Evolutionary conservation across 2,113 vertebrate genomes (phyloP), one percentile per base, ranked within the genome.

Genomic region (Heterotilapia buettikoferi): DNA sequence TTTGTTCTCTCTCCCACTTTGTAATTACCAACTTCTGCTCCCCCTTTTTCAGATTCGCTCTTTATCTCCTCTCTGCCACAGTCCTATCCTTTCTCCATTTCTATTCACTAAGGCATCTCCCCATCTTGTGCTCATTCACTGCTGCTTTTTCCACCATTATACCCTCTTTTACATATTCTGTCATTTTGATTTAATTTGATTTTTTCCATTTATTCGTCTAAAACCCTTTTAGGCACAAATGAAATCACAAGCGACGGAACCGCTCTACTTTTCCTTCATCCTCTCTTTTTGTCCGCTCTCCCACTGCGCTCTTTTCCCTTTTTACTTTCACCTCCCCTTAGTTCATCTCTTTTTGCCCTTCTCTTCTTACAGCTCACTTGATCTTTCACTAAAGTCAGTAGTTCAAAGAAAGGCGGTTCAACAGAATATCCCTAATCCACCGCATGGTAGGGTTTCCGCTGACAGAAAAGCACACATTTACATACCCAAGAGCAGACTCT

Each of bases 1-100:
- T 89, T 93, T 91, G 76, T 91, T 91, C 89, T 82, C 82, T 56
- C 84, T 82, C 45, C 52, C 56, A 40, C 81, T 91, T 88, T 84
- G 80, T 92, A 93, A 93, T 93, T 93, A 91, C 87, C 89, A 91
- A 93, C 87, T 90, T 89, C 56, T 66, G 63, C 82, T 68, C 13
- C 56, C 9, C 4, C 21, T 83, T 52, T 79, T 82, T 88, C 63
- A 80, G 19, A 79, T 85, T 89, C 78, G 5, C 82, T 79, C 90
- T 91, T 82, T 90, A 90, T 90, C 87, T 91, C 73, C 47, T 53
- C 45, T 21, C 80, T n/a, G 73, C 76, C 86, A 85, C 84, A 24
- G 59, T 87, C 81, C 29, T 45, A 86, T 88, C 79, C 80, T 87
- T 38, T 57, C 80, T 81, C 40, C 6, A 0, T 57, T 59, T 59